Evolutionary conservation across 2,888 invertebrate genomes (phyloP).

Genomic region (Clostera curtula): DNA sequence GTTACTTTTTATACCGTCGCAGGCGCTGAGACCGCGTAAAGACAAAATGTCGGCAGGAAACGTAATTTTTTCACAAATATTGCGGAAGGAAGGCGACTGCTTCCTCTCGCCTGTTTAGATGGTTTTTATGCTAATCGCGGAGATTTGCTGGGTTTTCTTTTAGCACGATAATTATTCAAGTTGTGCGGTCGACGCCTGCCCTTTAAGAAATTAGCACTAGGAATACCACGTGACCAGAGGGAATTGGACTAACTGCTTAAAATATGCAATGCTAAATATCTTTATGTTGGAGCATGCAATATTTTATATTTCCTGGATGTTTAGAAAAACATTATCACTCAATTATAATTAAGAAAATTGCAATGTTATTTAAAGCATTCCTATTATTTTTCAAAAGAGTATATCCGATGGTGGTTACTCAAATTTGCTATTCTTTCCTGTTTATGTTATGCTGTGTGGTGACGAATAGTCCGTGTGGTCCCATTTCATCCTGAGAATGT

Average conservation of each 20-base stretch:
- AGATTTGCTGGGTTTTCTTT: conserved; percentile 67
- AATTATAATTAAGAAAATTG: no score
- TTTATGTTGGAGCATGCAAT: no score
- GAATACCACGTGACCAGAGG: conserved; percentile 14
- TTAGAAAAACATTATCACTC: no score
- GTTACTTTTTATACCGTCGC: conserved; percentile 49
- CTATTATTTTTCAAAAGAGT: no score
- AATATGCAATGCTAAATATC: no score
- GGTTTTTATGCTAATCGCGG: conserved; percentile 71
- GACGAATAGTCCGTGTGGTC: no score
- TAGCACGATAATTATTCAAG: conserved; percentile 64
- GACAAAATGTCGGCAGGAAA: conserved; percentile 67
- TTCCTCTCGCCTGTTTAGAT: conserved; percentile 67
- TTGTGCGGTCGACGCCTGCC: conserved; percentile 36
- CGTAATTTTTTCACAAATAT: conserved; percentile 71
- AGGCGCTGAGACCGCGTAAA: conserved; percentile 38
- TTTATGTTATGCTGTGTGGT: no score
- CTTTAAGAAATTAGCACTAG: conserved; percentile 52
- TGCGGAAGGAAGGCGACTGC: conserved; percentile 67
- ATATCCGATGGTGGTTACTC: no score
- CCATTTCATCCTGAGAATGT: no score
- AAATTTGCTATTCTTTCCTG: no score
- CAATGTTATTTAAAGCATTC: no score
- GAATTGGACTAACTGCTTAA: conserved; percentile 5
- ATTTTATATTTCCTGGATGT: no score